Evolutionary conservation across 2,113 vertebrate genomes (phyloP), one percentile per base, ranked within the genome.

Genomic region (Leucoraja erinaceus): DNA sequence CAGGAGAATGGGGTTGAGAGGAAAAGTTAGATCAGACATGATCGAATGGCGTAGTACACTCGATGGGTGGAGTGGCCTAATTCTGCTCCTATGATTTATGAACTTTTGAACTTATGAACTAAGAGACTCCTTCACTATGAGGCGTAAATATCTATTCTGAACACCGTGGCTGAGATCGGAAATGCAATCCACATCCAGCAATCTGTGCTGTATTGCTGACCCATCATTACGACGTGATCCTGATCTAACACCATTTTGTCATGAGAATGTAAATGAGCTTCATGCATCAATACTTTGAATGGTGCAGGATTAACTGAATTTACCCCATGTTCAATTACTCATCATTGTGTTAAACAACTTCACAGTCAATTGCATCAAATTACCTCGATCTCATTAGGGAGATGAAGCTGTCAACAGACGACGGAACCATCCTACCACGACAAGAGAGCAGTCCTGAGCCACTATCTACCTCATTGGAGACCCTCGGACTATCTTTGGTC

Each of bases 181-280:
- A 86, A 86, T 86, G 28, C 81, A 59, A n/a, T 86, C 4, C 54
- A 61, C 56, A 4, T 86, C 14, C 81, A 14, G 59, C 81, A 84
- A 61, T 28, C 81, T n/a, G 25, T 28, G 81, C 56, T n/a, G 25
- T 61, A 86, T 1, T 61, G 81, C 81, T 86, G 81, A 86, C 11
- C 28, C 2, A n/a, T 86, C 54, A 61, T 83, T 86, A 86, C 14
- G 5, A 28, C 56, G 61, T 61, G 59, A 11, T 86, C 81, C 81
- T 88, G 83, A 66, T 59, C 83, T 63, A 88, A 66, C 59, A 88
- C 22, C 2, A 61, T 86, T 18, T 88, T 14, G 28, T 18, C 16
- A 88, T 16, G 38, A 66, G 59, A 88, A 88, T 88, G 83, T n/a
- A 88, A 88, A 88, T 88, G 59, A 31, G 25, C 83, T 88, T 88